These are phyloP conservation scores for Podargus strigoides DNA, from an alignment of 2,797 vertebrate species.

Conservation along the genomic window DNA sequence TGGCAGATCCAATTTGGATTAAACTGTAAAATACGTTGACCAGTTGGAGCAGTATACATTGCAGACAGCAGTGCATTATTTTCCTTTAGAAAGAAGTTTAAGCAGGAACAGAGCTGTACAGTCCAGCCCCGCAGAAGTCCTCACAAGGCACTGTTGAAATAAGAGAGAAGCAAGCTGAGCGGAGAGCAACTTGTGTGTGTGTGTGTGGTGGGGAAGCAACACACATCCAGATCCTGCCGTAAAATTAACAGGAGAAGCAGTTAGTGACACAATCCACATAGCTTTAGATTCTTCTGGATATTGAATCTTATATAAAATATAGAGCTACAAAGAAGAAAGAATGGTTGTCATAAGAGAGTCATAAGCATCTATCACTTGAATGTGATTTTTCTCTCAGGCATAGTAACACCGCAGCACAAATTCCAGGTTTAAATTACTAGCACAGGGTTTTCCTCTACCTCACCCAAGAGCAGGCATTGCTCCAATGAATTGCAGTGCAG, in stretches of 20 bases:
- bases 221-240: rapidly evolving
- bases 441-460: not conserved
- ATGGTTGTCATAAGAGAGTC: not conserved
- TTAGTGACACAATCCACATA: not conserved
- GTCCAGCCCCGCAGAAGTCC: not conserved
- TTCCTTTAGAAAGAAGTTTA: not conserved
- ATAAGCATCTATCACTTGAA: not conserved
- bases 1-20: not conserved
- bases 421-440: not conserved
- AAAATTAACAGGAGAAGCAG: not conserved
- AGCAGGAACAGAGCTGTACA: rapidly evolving
- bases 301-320: not conserved
- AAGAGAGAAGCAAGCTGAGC: not conserved
- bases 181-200: not conserved
- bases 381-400: not conserved
- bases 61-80: not conserved
- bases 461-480: not conserved
- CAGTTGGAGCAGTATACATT: not conserved
- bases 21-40: not conserved
- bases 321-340: not conserved
- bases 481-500: not conserved
- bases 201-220: not conserved
- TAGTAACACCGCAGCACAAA: not conserved
- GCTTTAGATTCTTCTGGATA: not conserved
- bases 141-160: not conserved